Conservation (phyloP, 2,888 invertebrate species). For the Apamea anceps region DNA sequence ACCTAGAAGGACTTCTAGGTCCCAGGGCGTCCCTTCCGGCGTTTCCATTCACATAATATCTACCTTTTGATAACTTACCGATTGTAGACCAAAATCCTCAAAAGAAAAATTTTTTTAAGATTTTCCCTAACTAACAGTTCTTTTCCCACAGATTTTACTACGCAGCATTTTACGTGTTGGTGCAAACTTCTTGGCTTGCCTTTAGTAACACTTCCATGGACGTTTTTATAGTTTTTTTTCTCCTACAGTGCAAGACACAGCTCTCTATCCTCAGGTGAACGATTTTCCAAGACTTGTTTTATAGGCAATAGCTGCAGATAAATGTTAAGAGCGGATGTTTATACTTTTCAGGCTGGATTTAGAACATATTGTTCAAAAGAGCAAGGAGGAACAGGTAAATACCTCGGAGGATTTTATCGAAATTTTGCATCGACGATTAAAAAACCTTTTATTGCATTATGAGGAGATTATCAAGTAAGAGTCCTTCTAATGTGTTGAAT, state of each 20-base stretch:
- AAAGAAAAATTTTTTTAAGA: not conserved
- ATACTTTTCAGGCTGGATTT: slow-evolving; percentile 67
- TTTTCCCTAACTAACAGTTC: not conserved
- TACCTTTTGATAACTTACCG: not conserved
- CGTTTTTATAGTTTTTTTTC: slow-evolving; percentile 73
- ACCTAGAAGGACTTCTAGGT: not conserved
- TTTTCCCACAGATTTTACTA: slow-evolving; percentile 68
- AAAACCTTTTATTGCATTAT: slow-evolving; percentile 42
- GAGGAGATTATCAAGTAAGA: slow-evolving; percentile 50
- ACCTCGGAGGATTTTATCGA: slow-evolving; percentile 5
- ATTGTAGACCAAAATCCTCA: not conserved
- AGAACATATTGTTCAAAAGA: slow-evolving; percentile 67
- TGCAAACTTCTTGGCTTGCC: slow-evolving; percentile 79
- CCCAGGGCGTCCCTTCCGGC: too few species aligned
- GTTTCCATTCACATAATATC: not conserved
- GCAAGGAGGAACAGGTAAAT: slow-evolving; percentile 64
- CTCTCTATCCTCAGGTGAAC: slow-evolving; percentile 78
- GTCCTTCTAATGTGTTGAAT: not conserved
- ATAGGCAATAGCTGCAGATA: slow-evolving; percentile 28
- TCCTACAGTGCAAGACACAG: slow-evolving; percentile 79
- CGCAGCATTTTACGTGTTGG: slow-evolving; percentile 72
- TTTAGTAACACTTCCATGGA: slow-evolving; percentile 78
- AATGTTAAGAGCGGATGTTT: slow-evolving; percentile 49
- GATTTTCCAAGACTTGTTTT: slow-evolving; percentile 40
- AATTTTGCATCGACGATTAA: slow-evolving; percentile 37